Percentiles rank a stretch among this genome's conserved stretches.
Evolutionary conservation across 2,888 invertebrate species (phyloP).

Genomic region (Plebejus melissa): DNA sequence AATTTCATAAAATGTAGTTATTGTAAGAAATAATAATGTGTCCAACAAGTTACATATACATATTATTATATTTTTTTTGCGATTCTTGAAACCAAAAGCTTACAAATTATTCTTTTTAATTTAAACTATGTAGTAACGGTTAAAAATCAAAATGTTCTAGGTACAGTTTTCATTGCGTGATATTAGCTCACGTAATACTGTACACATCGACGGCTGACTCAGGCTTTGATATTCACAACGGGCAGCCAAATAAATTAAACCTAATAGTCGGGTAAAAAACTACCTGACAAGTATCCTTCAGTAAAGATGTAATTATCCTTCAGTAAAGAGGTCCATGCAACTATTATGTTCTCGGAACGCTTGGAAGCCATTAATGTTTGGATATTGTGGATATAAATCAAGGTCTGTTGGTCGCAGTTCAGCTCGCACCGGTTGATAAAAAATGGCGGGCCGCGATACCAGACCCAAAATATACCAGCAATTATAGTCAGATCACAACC

Average conservation of each 20-base stretch:
- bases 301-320: slow-evolving; percentile 4
- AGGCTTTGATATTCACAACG: background rate
- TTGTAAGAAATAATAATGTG: background rate
- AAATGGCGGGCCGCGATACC: slow-evolving; percentile 26
- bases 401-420: slow-evolving; percentile 3
- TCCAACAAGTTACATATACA: no score
- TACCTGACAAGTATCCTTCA: background rate
- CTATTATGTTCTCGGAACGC: slow-evolving; percentile 8
- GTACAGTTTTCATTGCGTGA: background rate
- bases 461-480: slow-evolving; percentile 23
- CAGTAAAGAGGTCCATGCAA: slow-evolving; percentile 1
- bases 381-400: slow-evolving; percentile 9
- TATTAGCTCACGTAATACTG: background rate
- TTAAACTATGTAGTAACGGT: background rate
- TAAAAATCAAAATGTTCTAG: background rate
- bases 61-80: no score
- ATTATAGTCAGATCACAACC: background rate
- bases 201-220: slow-evolving; percentile 1
- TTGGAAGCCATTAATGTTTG: background rate
- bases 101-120: background rate
- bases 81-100: no score
- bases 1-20: background rate
- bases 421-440: slow-evolving; percentile 26
- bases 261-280: background rate
- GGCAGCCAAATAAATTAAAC: background rate